These are phyloP conservation scores for Salvator merianae DNA, from an alignment of 2,113 vertebrate species.

Conservation along the genomic window DNA sequence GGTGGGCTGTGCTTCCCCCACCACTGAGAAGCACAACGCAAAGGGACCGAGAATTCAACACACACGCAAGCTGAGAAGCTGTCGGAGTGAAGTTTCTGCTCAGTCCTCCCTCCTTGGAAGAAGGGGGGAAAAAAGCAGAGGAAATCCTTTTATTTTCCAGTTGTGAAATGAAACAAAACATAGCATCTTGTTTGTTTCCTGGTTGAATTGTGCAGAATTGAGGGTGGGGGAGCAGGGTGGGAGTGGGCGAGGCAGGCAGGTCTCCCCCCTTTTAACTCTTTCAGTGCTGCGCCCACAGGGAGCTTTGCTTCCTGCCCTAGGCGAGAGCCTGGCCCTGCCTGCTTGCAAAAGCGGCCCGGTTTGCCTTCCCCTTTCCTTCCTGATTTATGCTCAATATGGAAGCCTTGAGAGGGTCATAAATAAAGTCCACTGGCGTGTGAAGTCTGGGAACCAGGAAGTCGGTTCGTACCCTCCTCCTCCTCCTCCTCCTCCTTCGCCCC, in stretches of 20 bases:
- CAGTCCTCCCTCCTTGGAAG: not conserved
- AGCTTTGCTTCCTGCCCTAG: not conserved
- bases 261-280: conserved; percentile 68
- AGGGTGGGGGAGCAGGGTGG: conserved; percentile 50
- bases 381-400: conserved; percentile 45
- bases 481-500: not conserved
- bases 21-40: too few relatives aligned
- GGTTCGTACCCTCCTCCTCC: conserved; percentile 1
- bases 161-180: conserved; percentile 73
- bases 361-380: not conserved
- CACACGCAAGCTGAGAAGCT: not conserved
- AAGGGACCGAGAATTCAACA: conserved; percentile 37
- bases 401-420: conserved; percentile 56
- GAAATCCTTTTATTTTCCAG: conserved; percentile 81
- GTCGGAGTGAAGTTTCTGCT: not conserved
- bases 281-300: conserved; percentile 2
- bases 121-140: conserved; percentile 29
- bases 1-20: too few relatives aligned
- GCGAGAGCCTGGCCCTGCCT: not conserved
- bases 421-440: conserved; percentile 47
- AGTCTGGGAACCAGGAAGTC: conserved; percentile 64
- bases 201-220: conserved; percentile 63
- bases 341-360: too few relatives aligned
- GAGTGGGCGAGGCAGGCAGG: too few relatives aligned
- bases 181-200: conserved; percentile 80